A percentile compares a stretch with the other conserved stretches of the same genome.
Conservation (phyloP, 92 coral and sea anemone genomes). For the Nematostella vectensis region DNA sequence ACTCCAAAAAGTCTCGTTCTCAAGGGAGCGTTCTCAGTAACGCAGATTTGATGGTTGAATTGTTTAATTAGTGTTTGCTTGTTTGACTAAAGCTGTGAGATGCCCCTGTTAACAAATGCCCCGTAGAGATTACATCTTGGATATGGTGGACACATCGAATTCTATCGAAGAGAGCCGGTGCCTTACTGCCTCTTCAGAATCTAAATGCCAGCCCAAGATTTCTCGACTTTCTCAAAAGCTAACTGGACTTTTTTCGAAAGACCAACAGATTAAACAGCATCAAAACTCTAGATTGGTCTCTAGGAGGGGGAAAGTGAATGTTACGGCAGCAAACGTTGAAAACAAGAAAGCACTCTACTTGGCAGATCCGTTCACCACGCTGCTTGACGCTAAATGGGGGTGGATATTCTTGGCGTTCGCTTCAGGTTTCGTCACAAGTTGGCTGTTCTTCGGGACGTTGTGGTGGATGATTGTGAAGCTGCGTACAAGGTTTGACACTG, state of each 20-base stretch:
- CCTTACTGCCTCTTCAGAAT: too few relatives aligned
- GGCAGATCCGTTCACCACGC: constrained; percentile 80
- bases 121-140: too few relatives aligned
- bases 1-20: too few relatives aligned
- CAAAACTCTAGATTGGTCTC: constrained; percentile 51
- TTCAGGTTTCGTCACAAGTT: constrained; percentile 69
- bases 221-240: constrained; percentile 18
- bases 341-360: constrained; percentile 55
- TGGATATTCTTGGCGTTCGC: constrained; percentile 67
- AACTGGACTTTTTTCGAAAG: constrained; percentile 27
- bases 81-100: too few relatives aligned
- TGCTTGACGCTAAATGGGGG: constrained; percentile 81
- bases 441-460: constrained; percentile 77
- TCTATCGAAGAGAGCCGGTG: too few relatives aligned
- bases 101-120: too few relatives aligned
- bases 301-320: constrained; percentile 56
- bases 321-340: constrained; percentile 59
- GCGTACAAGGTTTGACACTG: constrained; percentile 27
- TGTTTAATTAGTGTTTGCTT: too few relatives aligned
- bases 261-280: constrained; percentile 11
- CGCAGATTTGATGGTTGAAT: too few relatives aligned
- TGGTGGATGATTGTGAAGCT: constrained; percentile 73
- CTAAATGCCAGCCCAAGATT: constrained; percentile 11
- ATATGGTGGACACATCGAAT: too few relatives aligned
- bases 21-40: too few relatives aligned